A percentile compares a stretch with the other conserved stretches of the same genome.
Conservation (phyloP, 1,140 invertebrate species). For the Drosophila baimaii region DNA sequence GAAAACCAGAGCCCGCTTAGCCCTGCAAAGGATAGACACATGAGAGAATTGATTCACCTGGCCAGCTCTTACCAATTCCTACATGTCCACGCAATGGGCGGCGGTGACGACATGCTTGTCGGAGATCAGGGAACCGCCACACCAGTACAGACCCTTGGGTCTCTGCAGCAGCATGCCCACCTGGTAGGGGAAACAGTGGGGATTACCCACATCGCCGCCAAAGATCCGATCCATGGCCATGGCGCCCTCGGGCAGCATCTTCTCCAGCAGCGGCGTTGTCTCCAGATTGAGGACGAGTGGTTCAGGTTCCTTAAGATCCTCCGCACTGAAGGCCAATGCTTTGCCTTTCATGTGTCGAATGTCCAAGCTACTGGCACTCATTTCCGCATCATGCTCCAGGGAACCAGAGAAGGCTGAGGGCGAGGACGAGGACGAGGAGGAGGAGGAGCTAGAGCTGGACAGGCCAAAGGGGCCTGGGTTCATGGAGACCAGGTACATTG, state of each 20-base stretch:
- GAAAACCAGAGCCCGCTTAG: conserved; percentile 80
- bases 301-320: conserved; percentile 47
- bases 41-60: not conserved
- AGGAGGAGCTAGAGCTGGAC: conserved; percentile 30
- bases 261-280: conserved; percentile 66
- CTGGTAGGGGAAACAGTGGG: conserved; percentile 82
- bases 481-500: conserved; percentile 82
- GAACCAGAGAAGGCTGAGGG: conserved; percentile 41
- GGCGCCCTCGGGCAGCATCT: conserved; percentile 71
- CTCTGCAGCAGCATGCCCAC: conserved; percentile 80
- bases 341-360: conserved; percentile 39
- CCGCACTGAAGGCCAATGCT: conserved; percentile 27
- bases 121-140: conserved; percentile 87
- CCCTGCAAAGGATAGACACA: conserved; percentile 41
- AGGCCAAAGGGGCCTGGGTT: conserved; percentile 60
- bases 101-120: conserved; percentile 86
- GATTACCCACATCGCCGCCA: conserved; percentile 79
- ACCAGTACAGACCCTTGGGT: conserved; percentile 84
- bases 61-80: conserved; percentile 20
- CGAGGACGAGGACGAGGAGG: conserved; percentile 50
- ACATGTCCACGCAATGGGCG: conserved; percentile 86
- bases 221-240: conserved; percentile 83
- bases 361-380: conserved; percentile 64
- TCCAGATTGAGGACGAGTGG: conserved; percentile 74
- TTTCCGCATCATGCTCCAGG: conserved; percentile 67